Evolutionary conservation across 53 echinoderm and acorn worm genomes (phyloP), one percentile per base, ranked within the genome.

Genomic region (Mesocentrotus franciscanus): DNA sequence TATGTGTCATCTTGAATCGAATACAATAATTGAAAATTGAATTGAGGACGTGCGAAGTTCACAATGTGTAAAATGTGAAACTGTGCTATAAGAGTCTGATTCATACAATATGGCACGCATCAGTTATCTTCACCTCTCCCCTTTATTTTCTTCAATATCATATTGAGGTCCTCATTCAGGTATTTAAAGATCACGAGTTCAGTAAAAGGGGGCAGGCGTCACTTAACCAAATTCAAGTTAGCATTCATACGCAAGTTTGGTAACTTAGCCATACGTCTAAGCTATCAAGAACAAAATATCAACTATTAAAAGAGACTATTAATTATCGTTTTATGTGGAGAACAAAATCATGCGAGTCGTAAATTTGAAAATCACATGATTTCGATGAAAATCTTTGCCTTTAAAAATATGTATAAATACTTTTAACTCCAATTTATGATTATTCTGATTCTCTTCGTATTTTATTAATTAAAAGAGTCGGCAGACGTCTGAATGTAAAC

Each of bases 31-130:
- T 64, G 64, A 64, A 64, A 64, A 64, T 64, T 33, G 33, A 76
- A 76, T 76, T 76, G 30, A 68, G 76, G 76, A 32, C 27, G 76
- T 76, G 76, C 29, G 33, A 76, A 33, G 13, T 12, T 76, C 27
- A 76, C 76, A 76, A 76, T 76, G 76, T 76, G 76, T n/a, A 76
- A 76, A 76, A 76, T 76, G 14, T 33, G 76, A 76, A 76, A 76
- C 76, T 27, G 76, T 76, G 76, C 76, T 76, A 76, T 76, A 10
- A 76, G 49, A 49, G 30, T 32, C 15, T 14, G 76, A 30, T 76
- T 33, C 33, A 76, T 33, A 32, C 76, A 76, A 13, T 33, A 32
- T 33, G 33, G 4, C 76, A 76, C 15, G 76, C 76, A 27, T 76
- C 76, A 76, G 71, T 71, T 71, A 76, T 30, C 30, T 30, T 27